phyloP scores from a whole-genome alignment of 2,888 invertebrate genomes.

The Synergus laeviventris region DNA sequence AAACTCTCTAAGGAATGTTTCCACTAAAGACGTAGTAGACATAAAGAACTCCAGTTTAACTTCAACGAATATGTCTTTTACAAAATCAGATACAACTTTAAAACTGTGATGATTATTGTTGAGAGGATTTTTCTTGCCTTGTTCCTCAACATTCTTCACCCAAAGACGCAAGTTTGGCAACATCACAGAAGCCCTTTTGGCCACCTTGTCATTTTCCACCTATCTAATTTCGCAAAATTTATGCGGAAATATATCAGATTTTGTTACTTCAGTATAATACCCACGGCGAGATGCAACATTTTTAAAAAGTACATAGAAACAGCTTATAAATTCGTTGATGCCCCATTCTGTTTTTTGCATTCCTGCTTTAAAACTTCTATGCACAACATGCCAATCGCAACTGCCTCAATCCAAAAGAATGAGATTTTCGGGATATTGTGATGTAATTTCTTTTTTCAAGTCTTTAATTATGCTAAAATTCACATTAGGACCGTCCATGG shows the following conservation, averaged over 20 bases:
- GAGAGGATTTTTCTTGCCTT: conserved; percentile 7
- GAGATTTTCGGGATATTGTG: conserved; percentile 32
- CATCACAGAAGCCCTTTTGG: conserved; percentile 47
- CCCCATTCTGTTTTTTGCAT: conserved; percentile 35
- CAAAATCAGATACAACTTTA: too few relatives aligned
- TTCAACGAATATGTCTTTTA: too few relatives aligned
- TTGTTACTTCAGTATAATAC: conserved; percentile 53
- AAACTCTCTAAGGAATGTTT: conserved; percentile 52
- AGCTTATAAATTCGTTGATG: conserved; percentile 50
- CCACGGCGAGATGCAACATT: conserved; percentile 58
- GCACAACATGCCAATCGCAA: conserved; percentile 42
- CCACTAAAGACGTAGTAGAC: conserved; percentile 44
- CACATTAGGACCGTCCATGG: conserved; percentile 46
- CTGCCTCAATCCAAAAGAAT: conserved; percentile 43
- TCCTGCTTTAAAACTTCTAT: conserved; percentile 40
- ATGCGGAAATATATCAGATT: conserved; percentile 54
- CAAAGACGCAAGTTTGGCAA: conserved; percentile 47
- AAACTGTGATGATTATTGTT: too few relatives aligned
- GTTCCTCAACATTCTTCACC: conserved; percentile 40
- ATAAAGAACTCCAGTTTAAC: too few relatives aligned
- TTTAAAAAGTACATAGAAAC: conserved; percentile 60
- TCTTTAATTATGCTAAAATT: too few relatives aligned
- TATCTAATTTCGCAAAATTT: conserved; percentile 58
- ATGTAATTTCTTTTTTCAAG: conserved; percentile 45
- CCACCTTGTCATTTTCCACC: conserved; percentile 55